Evolutionary conservation across 2,113 vertebrate species (phyloP).

Genomic region (Hippocampus comes): DNA sequence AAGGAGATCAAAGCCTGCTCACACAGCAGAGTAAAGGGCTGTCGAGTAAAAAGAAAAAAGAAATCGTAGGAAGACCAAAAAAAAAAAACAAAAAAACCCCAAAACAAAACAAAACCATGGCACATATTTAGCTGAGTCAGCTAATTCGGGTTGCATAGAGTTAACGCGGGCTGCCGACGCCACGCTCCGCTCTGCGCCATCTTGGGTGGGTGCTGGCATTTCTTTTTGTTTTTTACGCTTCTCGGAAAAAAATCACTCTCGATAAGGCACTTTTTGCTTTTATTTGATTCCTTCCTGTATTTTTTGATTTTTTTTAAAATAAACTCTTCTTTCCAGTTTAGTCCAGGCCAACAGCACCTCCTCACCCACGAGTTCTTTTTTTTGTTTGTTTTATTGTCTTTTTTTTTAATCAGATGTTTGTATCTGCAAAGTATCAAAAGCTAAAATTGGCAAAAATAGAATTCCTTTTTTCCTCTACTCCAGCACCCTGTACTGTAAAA

Average conservation of each 20-base stretch:
- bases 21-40: conserved; percentile 58
- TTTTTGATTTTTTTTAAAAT: conserved; percentile 56
- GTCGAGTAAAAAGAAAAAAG: conserved; percentile 44
- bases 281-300: conserved; percentile 51
- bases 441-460: conserved; percentile 86
- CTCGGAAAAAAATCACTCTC: conserved; percentile 67
- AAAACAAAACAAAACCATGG: conserved; percentile 71
- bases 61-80: conserved; percentile 73
- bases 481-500: conserved; percentile 88
- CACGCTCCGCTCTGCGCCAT: conserved; percentile 60
- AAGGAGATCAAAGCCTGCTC: conserved; percentile 55
- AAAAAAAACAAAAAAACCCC: conserved; percentile 59
- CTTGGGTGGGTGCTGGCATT: conserved; percentile 62
- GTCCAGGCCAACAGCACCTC: conserved; percentile 65
- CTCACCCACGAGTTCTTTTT: conserved; percentile 48
- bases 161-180: conserved; percentile 40
- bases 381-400: conserved; percentile 43
- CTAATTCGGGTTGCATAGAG: conserved; percentile 80
- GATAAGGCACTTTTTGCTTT: conserved; percentile 78
- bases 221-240: conserved; percentile 61
- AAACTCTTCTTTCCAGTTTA: conserved; percentile 54
- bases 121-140: conserved; percentile 79
- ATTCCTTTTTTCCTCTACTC: conserved; percentile 71
- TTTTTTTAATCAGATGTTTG: conserved; percentile 61
- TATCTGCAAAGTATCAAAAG: conserved; percentile 84